Conservation (phyloP, 2,888 invertebrate species). For the Netelia fuscicornis region DNA sequence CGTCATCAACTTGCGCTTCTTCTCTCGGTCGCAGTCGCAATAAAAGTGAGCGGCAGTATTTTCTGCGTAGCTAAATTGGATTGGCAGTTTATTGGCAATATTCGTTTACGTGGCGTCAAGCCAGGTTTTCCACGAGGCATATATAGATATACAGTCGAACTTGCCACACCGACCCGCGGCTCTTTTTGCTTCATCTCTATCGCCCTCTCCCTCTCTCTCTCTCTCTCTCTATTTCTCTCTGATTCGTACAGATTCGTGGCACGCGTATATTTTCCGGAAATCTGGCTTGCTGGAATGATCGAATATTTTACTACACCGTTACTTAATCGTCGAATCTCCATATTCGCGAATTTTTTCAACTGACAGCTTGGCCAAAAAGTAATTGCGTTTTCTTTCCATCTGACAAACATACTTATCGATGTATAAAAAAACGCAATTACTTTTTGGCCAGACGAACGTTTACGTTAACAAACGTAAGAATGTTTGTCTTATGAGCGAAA, state of each 20-base stretch:
- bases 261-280: background rate
- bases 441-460: too few species aligned
- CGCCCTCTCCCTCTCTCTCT: background rate
- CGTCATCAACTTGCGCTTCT: slow-evolving; percentile 21
- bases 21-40: slow-evolving; percentile 48
- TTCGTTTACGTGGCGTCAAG: slow-evolving; percentile 82
- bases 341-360: background rate
- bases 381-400: too few species aligned
- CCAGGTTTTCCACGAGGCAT: slow-evolving; percentile 75
- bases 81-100: slow-evolving; percentile 84
- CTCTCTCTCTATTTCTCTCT: slow-evolving; percentile 3
- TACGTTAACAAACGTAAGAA: too few species aligned
- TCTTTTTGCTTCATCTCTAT: background rate
- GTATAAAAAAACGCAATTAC: too few species aligned
- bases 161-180: background rate
- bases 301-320: background rate
- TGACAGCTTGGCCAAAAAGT: too few species aligned
- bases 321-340: background rate
- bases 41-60: slow-evolving; percentile 79
- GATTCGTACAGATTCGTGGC: slow-evolving; percentile 7
- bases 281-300: background rate
- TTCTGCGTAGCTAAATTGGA: slow-evolving; percentile 83
- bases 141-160: slow-evolving; percentile 12
- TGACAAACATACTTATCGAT: too few species aligned
- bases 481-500: too few species aligned